Percentiles rank a stretch among this genome's conserved stretches.
Evolutionary conservation across 1,140 invertebrate genomes (phyloP).

Genomic region (Platorchestia sp.): DNA sequence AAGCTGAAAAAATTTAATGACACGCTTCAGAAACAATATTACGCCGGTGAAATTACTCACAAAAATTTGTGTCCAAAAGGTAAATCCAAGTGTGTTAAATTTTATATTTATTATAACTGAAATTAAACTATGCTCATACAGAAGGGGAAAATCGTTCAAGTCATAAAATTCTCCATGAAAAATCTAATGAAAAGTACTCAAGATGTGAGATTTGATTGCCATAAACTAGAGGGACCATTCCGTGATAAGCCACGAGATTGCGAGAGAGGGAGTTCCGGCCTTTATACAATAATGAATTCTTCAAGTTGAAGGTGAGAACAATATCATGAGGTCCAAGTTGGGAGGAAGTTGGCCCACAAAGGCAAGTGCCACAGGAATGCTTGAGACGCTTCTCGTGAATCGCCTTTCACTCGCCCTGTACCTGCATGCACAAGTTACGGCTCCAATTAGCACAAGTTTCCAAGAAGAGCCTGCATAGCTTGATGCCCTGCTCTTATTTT

Average conservation of each 20-base stretch:
- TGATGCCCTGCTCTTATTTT: not conserved
- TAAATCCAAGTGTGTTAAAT: not conserved
- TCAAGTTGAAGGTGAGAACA: not conserved
- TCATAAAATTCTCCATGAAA: not conserved
- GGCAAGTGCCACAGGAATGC: not conserved
- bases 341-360: not conserved
- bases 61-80: too few species aligned
- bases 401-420: not conserved
- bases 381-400: not conserved
- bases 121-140: not conserved
- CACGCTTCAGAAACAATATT: too few species aligned
- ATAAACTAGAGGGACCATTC: not conserved
- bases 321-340: not conserved
- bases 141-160: not conserved
- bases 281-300: not conserved
- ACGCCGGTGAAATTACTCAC: too few species aligned
- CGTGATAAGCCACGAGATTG: not conserved
- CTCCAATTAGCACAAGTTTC: not conserved
- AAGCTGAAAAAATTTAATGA: not conserved
- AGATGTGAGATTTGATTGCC: not conserved
- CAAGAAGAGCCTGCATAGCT: not conserved
- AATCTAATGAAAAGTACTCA: not conserved
- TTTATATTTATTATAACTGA: not conserved
- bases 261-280: not conserved
- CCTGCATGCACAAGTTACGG: not conserved